phyloP scores from a whole-genome alignment of 2,797 vertebrate species.

The Clarias pachynema region DNA sequence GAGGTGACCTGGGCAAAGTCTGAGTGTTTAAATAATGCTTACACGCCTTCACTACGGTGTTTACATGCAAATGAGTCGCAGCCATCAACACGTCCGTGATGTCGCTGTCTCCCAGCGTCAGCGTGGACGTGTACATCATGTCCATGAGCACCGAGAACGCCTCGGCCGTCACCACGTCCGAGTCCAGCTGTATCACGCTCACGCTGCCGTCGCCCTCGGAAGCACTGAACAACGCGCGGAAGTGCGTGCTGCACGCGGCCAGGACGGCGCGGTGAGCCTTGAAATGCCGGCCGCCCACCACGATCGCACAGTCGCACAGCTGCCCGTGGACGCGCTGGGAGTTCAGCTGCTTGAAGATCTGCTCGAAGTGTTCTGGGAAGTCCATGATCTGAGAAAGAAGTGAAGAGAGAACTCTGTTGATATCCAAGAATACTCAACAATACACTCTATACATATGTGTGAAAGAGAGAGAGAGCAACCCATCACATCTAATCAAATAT shows the following conservation, averaged over 20 bases:
- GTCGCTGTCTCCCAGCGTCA: constrained; percentile 96
- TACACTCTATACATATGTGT: no score
- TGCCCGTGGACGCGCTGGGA: constrained; percentile 96
- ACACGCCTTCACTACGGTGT: constrained; percentile 97
- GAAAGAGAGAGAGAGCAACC: no score
- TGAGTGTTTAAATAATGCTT: constrained; percentile 97
- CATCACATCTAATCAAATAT: no score
- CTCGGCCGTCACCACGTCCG: constrained; percentile 96
- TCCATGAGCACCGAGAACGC: constrained; percentile 95
- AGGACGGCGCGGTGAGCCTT: constrained; percentile 95
- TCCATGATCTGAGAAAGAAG: constrained; percentile 85
- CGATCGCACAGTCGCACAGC: constrained; percentile 95
- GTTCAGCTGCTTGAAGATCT: constrained; percentile 97
- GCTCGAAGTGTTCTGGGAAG: constrained; percentile 97
- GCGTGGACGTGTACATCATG: constrained; percentile 98
- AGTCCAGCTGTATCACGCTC: constrained; percentile 98
- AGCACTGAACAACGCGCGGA: constrained; percentile 93
- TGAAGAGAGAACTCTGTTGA: not conserved
- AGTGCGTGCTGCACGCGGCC: constrained; percentile 96
- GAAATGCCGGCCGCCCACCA: constrained; percentile 93
- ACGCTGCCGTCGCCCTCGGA: constrained; percentile 91
- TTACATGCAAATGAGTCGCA: constrained; percentile 95
- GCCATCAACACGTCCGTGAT: constrained; percentile 97
- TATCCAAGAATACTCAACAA: no score
- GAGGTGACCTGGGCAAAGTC: constrained; percentile 89